Percentiles rank a stretch among this genome's conserved stretches.
These are phyloP conservation scores for Chrysochloris asiatica DNA, from an alignment of 2,113 vertebrate genomes.

Conservation along the genomic window DNA sequence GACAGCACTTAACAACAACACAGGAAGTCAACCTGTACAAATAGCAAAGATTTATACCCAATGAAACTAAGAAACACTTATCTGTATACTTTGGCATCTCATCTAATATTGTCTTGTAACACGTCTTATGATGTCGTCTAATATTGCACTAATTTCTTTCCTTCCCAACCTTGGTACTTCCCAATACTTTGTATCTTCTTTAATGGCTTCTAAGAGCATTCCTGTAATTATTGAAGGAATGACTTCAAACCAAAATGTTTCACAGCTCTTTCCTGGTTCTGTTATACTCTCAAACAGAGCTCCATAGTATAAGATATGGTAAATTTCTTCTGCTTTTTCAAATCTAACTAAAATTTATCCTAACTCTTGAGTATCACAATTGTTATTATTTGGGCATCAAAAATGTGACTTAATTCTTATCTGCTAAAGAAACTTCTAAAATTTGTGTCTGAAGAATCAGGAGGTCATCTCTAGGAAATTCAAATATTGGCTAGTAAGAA, in stretches of 20 bases:
- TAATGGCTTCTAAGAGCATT: background rate
- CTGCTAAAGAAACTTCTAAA: constrained; percentile 27
- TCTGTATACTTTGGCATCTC: background rate
- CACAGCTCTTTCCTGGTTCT: background rate
- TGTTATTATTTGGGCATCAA: background rate
- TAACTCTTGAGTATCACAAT: constrained; percentile 48
- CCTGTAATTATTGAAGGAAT: background rate
- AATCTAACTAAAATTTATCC: constrained; percentile 37
- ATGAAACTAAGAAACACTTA: constrained; percentile 28
- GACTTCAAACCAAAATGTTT: constrained; percentile 36
- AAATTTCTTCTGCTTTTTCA: constrained; percentile 35
- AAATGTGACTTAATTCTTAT: constrained; percentile 1
- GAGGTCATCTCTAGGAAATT: constrained; percentile 4
- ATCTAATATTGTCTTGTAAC: background rate
- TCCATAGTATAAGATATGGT: constrained; percentile 1
- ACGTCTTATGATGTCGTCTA: background rate
- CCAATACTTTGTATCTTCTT: background rate
- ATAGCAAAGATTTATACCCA: background rate
- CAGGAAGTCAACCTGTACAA: background rate
- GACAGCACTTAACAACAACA: too few relatives aligned
- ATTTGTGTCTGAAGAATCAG: background rate
- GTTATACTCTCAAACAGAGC: background rate
- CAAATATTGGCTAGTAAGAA: constrained; percentile 29
- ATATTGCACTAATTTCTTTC: background rate
- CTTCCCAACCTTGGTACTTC: background rate